phyloP scores from a whole-genome alignment of 1,140 invertebrate genomes.

The Lysiphlebus fabarum region DNA sequence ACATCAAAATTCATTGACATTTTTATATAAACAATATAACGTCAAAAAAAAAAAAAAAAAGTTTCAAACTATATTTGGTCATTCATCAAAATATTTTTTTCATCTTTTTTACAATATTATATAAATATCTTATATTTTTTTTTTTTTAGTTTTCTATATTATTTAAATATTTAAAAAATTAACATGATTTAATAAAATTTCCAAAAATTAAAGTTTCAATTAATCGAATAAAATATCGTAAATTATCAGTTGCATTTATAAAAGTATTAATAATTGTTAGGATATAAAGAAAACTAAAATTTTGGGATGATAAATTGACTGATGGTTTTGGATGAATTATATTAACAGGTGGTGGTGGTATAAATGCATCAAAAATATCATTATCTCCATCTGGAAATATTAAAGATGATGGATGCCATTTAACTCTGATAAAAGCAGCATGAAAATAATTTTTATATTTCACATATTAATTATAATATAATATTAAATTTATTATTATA shows the following conservation, averaged over 20 bases:
- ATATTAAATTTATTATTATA: conserved; percentile 18
- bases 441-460: conserved; percentile 32
- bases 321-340: conserved; percentile 65
- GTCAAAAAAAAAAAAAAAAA: too few species aligned
- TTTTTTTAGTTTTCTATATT: conserved; percentile 1
- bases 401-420: conserved; percentile 60
- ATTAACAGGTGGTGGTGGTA: conserved; percentile 64
- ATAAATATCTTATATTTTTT: too few species aligned
- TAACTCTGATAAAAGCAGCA: conserved; percentile 46
- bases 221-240: conserved; percentile 8
- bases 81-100: too few species aligned
- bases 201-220: conserved; percentile 1
- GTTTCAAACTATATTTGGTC: too few species aligned
- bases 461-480: not conserved
- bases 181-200: conserved; percentile 14
- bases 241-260: conserved; percentile 34
- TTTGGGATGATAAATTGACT: conserved; percentile 40
- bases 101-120: too few species aligned
- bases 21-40: too few species aligned
- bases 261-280: conserved; percentile 33
- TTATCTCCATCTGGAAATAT: conserved; percentile 56
- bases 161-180: conserved; percentile 1
- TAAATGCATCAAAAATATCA: conserved; percentile 62
- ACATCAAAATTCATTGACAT: too few species aligned
- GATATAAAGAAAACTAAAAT: conserved; percentile 32